Evolutionary conservation across 2,888 invertebrate species (phyloP), one percentile per base, ranked within the genome.

Genomic region (Aspidiotus rigidus): DNA sequence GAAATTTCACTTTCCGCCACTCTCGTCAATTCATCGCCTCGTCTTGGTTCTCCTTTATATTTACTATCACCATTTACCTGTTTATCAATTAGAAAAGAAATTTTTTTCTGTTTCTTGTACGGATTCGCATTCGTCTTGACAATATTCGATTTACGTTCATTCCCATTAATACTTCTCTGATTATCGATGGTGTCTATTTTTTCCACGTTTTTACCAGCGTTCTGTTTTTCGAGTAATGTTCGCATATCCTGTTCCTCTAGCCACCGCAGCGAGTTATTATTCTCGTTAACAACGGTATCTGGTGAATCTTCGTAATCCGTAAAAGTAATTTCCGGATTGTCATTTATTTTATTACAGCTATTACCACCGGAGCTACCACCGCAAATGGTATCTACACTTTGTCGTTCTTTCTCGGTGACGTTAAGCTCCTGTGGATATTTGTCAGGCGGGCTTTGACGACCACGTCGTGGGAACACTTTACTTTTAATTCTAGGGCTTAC

Each of bases 101-200:
- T 66, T 66, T 60, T 66, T 17, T 66, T 66, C n/a, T 59, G 60
- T 40, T 66, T 66, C 39, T 66, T 66, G 3, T 10, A n/a, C 44
- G 49, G 66, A 44, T 53, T 57, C 7, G 16, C 28, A 15, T 3
- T 41, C 16, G 66, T 44, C 13, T 57, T 59, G n/a, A 17, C 42
- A 8, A 13, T 39, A 39, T 44, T 49, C 8, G 66, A 41, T n/a
- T 60, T 60, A 5, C 28, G 44, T 10, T 59, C 59, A 13, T 7
- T 9, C 7, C 7, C 11, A 10, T 28, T 39, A 39, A 39, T 28
- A 10, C 17, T 9, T 39, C 9, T 59, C 28, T 28, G 9, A 28
- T 59, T 59, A 6, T 17, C 59, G 13, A 28, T 39, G 10, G 7
- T 9, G 8, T 59, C 39, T 28, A 28, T 11, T 10, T 17, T 39